Percentiles rank a stretch among this genome's conserved stretches.
Conservation (phyloP, 2,113 vertebrate species). For the Ginglymostoma cirratum region DNA sequence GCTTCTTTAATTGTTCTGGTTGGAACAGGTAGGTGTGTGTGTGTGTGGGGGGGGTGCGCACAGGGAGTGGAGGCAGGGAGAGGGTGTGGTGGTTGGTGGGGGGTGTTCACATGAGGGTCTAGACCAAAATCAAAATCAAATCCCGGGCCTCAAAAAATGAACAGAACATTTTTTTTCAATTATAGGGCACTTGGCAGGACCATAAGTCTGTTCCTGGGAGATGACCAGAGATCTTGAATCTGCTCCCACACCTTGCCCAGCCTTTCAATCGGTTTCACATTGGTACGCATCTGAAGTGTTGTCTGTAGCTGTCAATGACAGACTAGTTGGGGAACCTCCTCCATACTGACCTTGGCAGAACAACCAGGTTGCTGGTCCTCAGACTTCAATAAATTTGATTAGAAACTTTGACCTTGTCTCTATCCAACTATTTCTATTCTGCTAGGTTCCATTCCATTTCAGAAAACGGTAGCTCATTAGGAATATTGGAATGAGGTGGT, state of each 20-base stretch:
- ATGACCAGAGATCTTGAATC: background rate
- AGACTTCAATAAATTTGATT: background rate
- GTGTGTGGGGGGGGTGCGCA: no score
- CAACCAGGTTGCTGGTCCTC: background rate
- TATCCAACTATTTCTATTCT: background rate
- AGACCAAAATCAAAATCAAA: background rate
- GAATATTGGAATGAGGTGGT: background rate
- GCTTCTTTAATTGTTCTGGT: background rate
- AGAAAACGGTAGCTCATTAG: background rate
- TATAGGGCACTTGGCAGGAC: accelerated
- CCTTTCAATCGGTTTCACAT: background rate
- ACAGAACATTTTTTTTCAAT: background rate
- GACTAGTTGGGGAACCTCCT: background rate
- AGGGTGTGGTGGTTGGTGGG: no score
- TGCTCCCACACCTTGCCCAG: background rate
- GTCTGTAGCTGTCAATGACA: background rate
- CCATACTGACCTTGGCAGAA: background rate
- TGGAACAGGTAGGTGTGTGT: background rate
- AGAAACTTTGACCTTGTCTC: background rate
- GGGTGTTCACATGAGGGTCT: background rate
- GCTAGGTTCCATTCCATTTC: background rate
- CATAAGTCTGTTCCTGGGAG: background rate
- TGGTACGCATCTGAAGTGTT: background rate
- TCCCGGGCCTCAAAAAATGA: background rate
- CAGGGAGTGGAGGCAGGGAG: no score